These are phyloP conservation scores for Leucophenga maculata DNA, from an alignment of 2,888 invertebrate genomes.

Conservation along the genomic window DNA sequence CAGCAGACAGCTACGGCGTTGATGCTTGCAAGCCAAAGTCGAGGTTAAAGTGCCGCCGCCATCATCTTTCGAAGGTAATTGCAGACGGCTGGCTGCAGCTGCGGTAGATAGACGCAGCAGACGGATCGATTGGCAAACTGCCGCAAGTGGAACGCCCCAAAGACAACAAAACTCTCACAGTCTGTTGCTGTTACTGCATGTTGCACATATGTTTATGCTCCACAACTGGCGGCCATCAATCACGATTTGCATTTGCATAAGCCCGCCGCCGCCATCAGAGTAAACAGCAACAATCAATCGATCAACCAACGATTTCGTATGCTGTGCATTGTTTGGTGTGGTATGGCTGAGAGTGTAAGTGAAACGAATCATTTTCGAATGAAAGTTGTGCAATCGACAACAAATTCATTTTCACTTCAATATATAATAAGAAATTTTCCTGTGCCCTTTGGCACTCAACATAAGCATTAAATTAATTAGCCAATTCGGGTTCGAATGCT, in stretches of 20 bases:
- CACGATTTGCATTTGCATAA: conserved; percentile 49
- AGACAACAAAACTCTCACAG: neutral
- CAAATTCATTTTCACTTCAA: no score
- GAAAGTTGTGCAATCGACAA: conserved; percentile 6
- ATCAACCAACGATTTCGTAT: neutral
- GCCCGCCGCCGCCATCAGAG: conserved; percentile 24
- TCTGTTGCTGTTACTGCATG: neutral
- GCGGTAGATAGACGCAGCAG: neutral
- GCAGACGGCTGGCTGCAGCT: conserved; percentile 6
- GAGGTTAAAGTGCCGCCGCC: conserved; percentile 43
- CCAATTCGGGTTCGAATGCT: neutral
- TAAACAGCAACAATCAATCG: neutral
- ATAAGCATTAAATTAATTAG: conserved; percentile 7
- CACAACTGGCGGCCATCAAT: conserved; percentile 48
- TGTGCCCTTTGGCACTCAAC: no score
- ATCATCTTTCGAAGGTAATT: conserved; percentile 15
- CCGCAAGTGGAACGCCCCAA: conserved; percentile 22
- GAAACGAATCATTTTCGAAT: neutral
- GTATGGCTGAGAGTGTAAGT: neutral
- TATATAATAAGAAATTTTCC: no score
- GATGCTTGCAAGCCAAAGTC: conserved; percentile 38
- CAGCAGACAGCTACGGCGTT: conserved; percentile 1
- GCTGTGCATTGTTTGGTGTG: neutral
- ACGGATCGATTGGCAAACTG: neutral
- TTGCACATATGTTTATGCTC: conserved; percentile 34